Base-by-base conservation (phyloP, 2,888 invertebrate genomes). In the Dione vanillae region DNA sequence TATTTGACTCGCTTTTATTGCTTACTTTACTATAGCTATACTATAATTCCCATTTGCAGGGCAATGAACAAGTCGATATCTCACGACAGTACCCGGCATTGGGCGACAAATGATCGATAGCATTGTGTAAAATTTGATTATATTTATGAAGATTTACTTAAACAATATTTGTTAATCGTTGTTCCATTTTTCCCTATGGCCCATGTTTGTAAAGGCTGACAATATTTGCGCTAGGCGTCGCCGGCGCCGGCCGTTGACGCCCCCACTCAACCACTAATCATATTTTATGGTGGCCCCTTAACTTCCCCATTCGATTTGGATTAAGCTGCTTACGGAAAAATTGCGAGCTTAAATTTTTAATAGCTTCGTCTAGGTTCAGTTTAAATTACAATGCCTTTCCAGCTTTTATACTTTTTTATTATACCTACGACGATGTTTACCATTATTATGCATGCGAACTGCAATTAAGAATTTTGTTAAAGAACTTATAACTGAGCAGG, bases 241-340 rank as follows among this genome's bases (percentile, higher is more conserved):
- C 82, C 83, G 78, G 79, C 80, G 82, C 78, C 82, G 81, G 75
- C 71, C 79, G 73, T 73, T 74, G 78, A 74, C 79, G 77, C 80
- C 83, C 84, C 83, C 82, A 78, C 82, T 83, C 80, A 80, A 83
- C 87, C 89, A 89, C 91, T 90, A 90, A 91, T 92, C 90, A 91
- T 90, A 89, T 91, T 91, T 91, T 91, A 91, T 87, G 89, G 83
- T 84, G 82, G 83, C 78, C 83, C 84, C 85, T 86, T 80, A 84
- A 85, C 76, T 78, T 78, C 75, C 76, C 78, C 76, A 86, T 86
- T 85, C 89, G 85, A 88, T 87, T 85, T 81, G 86, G 86, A 89
- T 90, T 87, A 88, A 86, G 87, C 81, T 83, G 81, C 79, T 80
- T 78, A 81, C 76, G 80, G 80, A 77, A 78, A 79, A 77, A 77